Conservation (phyloP, 1,140 invertebrate species). For the Leptinotarsa texana region DNA sequence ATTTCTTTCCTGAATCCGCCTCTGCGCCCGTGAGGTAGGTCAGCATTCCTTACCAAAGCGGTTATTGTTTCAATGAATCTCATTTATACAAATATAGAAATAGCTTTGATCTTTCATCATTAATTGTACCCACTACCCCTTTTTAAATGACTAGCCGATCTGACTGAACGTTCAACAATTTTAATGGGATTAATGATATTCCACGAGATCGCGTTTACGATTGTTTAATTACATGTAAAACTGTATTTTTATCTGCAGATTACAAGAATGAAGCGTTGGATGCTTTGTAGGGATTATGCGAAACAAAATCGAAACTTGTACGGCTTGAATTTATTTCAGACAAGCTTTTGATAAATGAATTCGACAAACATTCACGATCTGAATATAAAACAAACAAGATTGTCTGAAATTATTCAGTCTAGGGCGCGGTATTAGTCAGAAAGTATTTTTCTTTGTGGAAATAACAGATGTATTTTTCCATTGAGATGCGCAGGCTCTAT, state of each 20-base stretch:
- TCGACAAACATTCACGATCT: too few relatives aligned
- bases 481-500: too few relatives aligned
- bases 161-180: constrained; percentile 13
- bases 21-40: constrained; percentile 30
- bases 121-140: constrained; percentile 29
- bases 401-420: too few relatives aligned
- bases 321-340: too few relatives aligned
- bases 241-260: constrained; percentile 4
- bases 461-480: too few relatives aligned
- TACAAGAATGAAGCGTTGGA: background rate
- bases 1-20: background rate
- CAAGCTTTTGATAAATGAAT: too few relatives aligned
- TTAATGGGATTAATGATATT: constrained; percentile 21
- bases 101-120: constrained; percentile 24
- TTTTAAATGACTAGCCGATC: constrained; percentile 19
- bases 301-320: too few relatives aligned
- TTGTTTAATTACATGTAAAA: constrained; percentile 4
- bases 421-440: too few relatives aligned
- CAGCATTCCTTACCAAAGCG: constrained; percentile 36
- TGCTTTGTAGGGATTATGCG: background rate
- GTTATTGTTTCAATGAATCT: constrained; percentile 38
- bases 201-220: constrained; percentile 9
- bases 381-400: too few relatives aligned
- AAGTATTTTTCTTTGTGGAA: too few relatives aligned
- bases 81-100: constrained; percentile 36